These are phyloP conservation scores for Myiotriccus ornatus DNA, from an alignment of 2,797 vertebrate species.

Conservation along the genomic window DNA sequence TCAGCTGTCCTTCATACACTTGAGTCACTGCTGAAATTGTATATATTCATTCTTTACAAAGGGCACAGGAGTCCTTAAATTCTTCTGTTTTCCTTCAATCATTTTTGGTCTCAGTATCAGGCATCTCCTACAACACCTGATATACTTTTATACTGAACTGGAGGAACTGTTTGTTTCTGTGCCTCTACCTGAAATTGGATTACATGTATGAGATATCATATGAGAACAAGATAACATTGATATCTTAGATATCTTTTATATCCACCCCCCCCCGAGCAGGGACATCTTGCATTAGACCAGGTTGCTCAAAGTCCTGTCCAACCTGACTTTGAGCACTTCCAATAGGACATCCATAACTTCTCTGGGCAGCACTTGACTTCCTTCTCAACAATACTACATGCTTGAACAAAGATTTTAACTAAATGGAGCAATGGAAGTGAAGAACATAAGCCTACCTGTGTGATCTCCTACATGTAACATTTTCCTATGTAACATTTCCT, in stretches of 20 bases:
- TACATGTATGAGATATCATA: background rate
- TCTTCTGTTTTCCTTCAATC: background rate
- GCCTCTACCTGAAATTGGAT: background rate
- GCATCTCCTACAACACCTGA: background rate
- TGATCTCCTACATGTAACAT: rapidly evolving
- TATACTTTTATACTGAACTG: background rate
- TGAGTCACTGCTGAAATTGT: background rate
- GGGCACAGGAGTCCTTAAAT: background rate
- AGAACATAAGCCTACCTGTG: background rate
- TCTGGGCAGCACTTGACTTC: background rate
- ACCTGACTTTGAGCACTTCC: background rate
- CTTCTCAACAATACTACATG: background rate
- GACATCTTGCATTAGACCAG: background rate
- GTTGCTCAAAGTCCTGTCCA: background rate
- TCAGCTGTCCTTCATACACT: background rate
- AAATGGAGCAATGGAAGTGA: background rate
- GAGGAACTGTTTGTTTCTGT: background rate
- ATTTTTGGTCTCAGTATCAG: background rate
- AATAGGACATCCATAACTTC: background rate
- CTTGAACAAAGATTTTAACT: background rate
- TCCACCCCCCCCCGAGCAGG: rapidly evolving
- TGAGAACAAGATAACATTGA: background rate
- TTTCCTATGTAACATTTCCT: too few species aligned
- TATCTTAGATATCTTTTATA: background rate
- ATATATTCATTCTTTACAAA: background rate